Evolutionary conservation across 2,888 invertebrate species (phyloP), one percentile per base, ranked within the genome.

Genomic region (Steromphala cineraria): DNA sequence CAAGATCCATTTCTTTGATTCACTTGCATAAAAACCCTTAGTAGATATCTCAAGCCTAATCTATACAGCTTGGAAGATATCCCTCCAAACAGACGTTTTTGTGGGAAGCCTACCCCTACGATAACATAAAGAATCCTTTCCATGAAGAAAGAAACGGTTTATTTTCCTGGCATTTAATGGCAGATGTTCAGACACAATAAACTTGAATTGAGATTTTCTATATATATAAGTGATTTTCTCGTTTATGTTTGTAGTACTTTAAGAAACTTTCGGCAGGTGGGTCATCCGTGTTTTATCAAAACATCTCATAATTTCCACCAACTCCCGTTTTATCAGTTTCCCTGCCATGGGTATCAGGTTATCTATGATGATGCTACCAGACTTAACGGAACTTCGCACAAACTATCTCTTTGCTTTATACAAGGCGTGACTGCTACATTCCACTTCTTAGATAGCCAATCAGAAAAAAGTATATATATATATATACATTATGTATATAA

Each of bases 211-310:
- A 36, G 71, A 19, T 36, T 36, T 36, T 31, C 0, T 19, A 0
- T 2, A 8, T 36, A 1, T n/a, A 67, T 67, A 31, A 28, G 15
- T n/a, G 31, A 67, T 67, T 31, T 67, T 31, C 36, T 71, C 19
- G 15, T 31, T 36, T 71, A 7, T 40, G n/a, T 71, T 71, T 2
- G 40, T 40, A 15, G 19, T 71, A 17, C 19, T 71, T 31, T 31
- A 19, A 71, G 71, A 31, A 40, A 71, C 71, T 71, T n/a, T 21
- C 56, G 71, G 19, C 71, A 71, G 71, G 71, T 71, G 71, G 13
- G 13, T 71, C 36, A n/a, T 71, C 56, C 56, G 4, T 56, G 56
- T 56, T 56, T 56, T 56, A 56, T 56, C 56, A 56, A 56, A 56
- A 56, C 24, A 56, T 56, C 56, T 56, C 56, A 56, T 56, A 56